Evolutionary conservation across 1,140 invertebrate species (phyloP), one percentile per base, ranked within the genome.

Genomic region (Macrobrachium rosenbergii): DNA sequence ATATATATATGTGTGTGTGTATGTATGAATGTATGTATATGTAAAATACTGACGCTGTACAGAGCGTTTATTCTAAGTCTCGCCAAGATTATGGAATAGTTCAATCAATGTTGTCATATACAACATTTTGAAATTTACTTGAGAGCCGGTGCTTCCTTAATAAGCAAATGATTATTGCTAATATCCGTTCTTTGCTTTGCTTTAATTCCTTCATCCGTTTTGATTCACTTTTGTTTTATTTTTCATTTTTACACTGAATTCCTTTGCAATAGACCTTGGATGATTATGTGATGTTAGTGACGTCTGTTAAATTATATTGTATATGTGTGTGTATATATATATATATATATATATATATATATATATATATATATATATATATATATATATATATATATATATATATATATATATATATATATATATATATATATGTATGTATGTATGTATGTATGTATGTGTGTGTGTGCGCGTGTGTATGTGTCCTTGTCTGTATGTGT

Each of bases 371-470:
- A 67, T 67, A 67, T 67, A 14, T 67, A 14, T 67, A 14, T 67
- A 14, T 67, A 14, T 67, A 14, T 67, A 14, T 67, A 14, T 67
- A 67, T 67, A 67, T 67, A 67, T 67, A 67, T 67, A 67, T 67
- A 67, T 67, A 67, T 67, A 67, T 67, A 67, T 67, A 67, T 67
- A 67, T 67, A 67, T 67, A 67, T 67, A 67, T 67, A 67, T 67
- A 67, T 23, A 67, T 67, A 5, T 67, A 67, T 67, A 67, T 28
- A 5, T 67, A 67, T 28, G 8, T 67, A 17, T 67, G 8, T 67
- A 67, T 67, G 8, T 67, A 67, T 67, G 8, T 67, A 67, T 67
- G 8, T 67, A 67, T 67, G 8, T 67, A 67, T 67, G 7, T 67
- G 8, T 67, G 0, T 67, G 8, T 67, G 8, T 67, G 8, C 8